phyloP scores from a whole-genome alignment of 2,888 invertebrate species.

The Lycocerus yunnanus region DNA sequence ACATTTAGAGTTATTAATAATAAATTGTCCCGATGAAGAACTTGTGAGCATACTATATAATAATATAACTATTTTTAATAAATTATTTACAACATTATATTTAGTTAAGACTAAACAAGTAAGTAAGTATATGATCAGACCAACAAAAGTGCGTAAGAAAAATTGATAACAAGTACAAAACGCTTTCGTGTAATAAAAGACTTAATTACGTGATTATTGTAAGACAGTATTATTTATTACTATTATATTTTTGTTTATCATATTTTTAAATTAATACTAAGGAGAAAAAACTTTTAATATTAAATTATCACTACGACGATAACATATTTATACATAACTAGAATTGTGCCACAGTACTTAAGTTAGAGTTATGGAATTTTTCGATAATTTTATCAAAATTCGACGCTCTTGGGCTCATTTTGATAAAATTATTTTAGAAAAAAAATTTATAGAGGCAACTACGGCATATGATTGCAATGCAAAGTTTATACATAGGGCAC shows the following conservation, averaged over 20 bases:
- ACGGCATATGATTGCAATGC: constrained; percentile 45
- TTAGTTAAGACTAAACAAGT: background rate
- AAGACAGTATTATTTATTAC: background rate
- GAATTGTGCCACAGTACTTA: background rate
- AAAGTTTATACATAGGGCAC: constrained; percentile 40
- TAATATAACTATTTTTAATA: constrained; percentile 25
- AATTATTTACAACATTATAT: constrained; percentile 39
- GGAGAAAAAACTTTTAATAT: background rate
- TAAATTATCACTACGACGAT: background rate
- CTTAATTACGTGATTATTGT: background rate
- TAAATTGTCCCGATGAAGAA: constrained; percentile 38
- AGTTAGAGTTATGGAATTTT: background rate
- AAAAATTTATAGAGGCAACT: constrained; percentile 43
- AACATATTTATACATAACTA: background rate
- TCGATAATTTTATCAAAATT: background rate
- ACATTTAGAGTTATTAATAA: constrained; percentile 23
- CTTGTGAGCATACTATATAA: constrained; percentile 44
- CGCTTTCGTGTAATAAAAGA: background rate
- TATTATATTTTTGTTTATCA: background rate
- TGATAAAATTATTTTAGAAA: background rate
- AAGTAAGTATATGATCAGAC: constrained; percentile 1
- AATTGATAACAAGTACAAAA: background rate
- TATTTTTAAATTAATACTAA: background rate
- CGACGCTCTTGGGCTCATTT: background rate
- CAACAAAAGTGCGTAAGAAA: constrained; percentile 10